These are phyloP conservation scores for Cosmia trapezina DNA, from an alignment of 2,888 invertebrate genomes.

Conservation along the genomic window DNA sequence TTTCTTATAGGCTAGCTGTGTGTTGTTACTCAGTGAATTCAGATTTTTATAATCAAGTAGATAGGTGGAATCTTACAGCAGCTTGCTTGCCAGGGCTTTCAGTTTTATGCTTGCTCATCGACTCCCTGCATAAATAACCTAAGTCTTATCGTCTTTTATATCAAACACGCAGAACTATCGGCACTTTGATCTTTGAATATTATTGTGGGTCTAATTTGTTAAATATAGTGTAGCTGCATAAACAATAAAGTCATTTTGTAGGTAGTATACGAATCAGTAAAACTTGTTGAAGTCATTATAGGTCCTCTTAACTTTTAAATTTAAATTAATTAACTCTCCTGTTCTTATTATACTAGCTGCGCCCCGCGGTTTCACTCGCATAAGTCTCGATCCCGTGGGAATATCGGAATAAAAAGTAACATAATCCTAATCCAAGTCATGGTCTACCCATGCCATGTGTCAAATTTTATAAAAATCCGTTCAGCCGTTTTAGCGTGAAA, in stretches of 20 bases:
- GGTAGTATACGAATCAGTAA: not conserved
- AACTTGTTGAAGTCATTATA: not conserved
- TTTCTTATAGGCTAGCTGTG: no score
- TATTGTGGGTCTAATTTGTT: not conserved
- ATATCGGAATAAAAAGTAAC: no score
- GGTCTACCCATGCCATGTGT: no score
- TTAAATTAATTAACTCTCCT: no score
- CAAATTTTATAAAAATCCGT: no score
- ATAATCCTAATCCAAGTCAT: no score
- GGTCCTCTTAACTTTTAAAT: not conserved
- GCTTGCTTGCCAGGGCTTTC: not conserved
- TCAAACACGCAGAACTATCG: constrained; percentile 19
- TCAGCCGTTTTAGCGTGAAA: no score
- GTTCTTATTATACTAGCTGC: no score
- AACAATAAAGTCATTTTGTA: not conserved
- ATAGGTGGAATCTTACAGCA: not conserved
- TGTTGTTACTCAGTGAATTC: no score
- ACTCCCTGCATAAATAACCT: not conserved
- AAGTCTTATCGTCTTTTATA: constrained; percentile 12
- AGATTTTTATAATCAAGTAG: no score
- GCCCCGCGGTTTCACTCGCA: no score
- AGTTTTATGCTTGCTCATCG: constrained; percentile 3
- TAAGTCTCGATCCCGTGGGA: no score
- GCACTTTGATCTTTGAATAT: not conserved
- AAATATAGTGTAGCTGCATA: not conserved